Evolutionary conservation across 2,888 invertebrate species (phyloP).

Genomic region (Lepidocyrtinus sp.): DNA sequence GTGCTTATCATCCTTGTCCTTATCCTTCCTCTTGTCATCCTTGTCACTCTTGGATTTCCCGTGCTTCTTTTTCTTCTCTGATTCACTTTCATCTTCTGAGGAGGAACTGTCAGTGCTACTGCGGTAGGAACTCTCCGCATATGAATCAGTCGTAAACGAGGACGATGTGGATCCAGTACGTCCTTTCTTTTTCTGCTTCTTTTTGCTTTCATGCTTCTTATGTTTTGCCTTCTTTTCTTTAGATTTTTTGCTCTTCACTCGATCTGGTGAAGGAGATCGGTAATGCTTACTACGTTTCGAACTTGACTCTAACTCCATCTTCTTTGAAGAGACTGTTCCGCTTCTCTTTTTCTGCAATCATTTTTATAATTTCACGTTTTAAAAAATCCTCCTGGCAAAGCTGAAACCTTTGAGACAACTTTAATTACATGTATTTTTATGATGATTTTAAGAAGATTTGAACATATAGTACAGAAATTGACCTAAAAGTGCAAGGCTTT

Average conservation of each 20-base stretch:
- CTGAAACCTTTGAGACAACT: too few relatives aligned
- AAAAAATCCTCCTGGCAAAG: background rate
- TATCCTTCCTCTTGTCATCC: constrained; percentile 48
- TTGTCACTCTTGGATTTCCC: constrained; percentile 51
- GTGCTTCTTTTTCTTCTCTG: constrained; percentile 47
- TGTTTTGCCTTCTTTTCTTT: constrained; percentile 51
- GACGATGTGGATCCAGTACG: constrained; percentile 43
- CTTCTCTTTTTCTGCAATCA: constrained; percentile 7
- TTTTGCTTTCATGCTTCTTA: constrained; percentile 53
- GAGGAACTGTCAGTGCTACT: constrained; percentile 43
- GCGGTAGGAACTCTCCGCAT: constrained; percentile 34
- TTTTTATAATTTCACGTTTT: background rate
- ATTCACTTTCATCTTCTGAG: constrained; percentile 45
- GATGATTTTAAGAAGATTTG: too few relatives aligned
- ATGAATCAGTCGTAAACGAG: constrained; percentile 47
- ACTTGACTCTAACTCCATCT: background rate
- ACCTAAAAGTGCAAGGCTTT: too few relatives aligned
- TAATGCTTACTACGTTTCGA: constrained; percentile 30
- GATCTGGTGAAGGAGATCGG: constrained; percentile 37
- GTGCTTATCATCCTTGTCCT: constrained; percentile 36
- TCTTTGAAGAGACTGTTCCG: background rate
- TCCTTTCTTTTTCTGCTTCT: constrained; percentile 52
- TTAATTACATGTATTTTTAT: too few relatives aligned
- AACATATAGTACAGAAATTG: too few relatives aligned
- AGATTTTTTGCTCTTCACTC: constrained; percentile 39